Base-by-base conservation (phyloP, 1,140 invertebrate species). In the Brachionus manjavacas region DNA sequence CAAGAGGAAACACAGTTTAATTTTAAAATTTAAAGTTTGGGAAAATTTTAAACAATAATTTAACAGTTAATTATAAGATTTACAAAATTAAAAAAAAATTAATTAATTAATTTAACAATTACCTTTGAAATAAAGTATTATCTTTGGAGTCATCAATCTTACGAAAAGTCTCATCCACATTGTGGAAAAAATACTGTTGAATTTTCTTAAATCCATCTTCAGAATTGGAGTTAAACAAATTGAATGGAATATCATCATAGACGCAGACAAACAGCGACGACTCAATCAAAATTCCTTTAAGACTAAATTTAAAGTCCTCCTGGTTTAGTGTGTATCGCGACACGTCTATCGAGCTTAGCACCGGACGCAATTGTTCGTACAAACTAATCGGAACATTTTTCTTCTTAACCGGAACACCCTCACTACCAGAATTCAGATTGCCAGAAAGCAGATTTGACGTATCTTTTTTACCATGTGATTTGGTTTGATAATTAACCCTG, bases 181-280 rank as follows among this genome's bases (percentile, higher is more conserved):
- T 72, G 28, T 72, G 68, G 43, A 72, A 41, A 72, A 72, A 72
- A 16, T 72, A 72, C 14, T 41, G n/a, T 16, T 72, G 31, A 8
- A 72, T 41, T 41, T 72, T 72, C 41, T 41, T 72, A 20, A 20
- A 72, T 14, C 68, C 28, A 72, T 72, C 68, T 0, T 20, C 28
- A 41, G 9, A 72, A 41, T 16, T 72, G 3, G 23, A 41, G 43
- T 64, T 46, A 46, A 81, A 60, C 28, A 81, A 64, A 68, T 64
- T 81, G 39, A 81, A 64, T 23, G 79, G 79, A 25, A 81, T 68
- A 28, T 81, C 79, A 43, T 81, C 52, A 81, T 64, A 81, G 0
- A 68, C 79, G 25, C 52, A 81, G 12, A 81, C 28, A 64, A 31
- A 81, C 9, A 81, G 39, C 6, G 79, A 60, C 4, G 79, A 81